Evolutionary conservation across 2,113 vertebrate species (phyloP).

Genomic region (Gopherus flavomarginatus): DNA sequence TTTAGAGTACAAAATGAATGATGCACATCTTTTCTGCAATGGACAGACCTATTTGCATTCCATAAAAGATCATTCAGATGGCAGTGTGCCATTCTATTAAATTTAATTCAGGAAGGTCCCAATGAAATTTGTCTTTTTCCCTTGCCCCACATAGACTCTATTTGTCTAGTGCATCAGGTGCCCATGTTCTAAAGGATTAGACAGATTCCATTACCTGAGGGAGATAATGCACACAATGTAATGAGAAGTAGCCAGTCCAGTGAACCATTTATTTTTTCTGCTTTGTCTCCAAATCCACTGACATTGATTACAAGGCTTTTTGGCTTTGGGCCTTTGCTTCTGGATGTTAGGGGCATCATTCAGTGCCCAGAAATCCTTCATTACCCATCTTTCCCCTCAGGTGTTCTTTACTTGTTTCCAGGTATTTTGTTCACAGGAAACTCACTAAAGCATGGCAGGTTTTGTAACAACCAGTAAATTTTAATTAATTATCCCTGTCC

Average conservation of each 20-base stretch:
- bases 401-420: slow-evolving; percentile 45
- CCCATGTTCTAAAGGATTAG: slow-evolving; percentile 48
- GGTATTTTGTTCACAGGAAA: slow-evolving; percentile 55
- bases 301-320: slow-evolving; percentile 27
- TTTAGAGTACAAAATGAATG: slow-evolving; percentile 68
- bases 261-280: slow-evolving; percentile 42
- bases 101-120: slow-evolving; percentile 27
- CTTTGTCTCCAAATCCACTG: neutral
- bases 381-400: slow-evolving; percentile 49
- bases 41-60: slow-evolving; percentile 62
- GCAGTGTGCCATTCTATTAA: slow-evolving; percentile 53
- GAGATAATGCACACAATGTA: slow-evolving; percentile 39
- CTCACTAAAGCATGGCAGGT: slow-evolving; percentile 57
- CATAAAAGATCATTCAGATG: slow-evolving; percentile 24
- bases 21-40: slow-evolving; percentile 54
- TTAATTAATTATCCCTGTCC: slow-evolving; percentile 77
- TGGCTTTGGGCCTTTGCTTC: slow-evolving; percentile 47
- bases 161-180: slow-evolving; percentile 45
- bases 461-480: slow-evolving; percentile 55
- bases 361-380: slow-evolving; percentile 34
- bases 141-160: neutral
- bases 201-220: slow-evolving; percentile 57
- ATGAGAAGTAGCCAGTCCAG: slow-evolving; percentile 22
- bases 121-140: neutral
- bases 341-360: slow-evolving; percentile 35